Conservation (phyloP, 2,113 vertebrate genomes). For the Balaenoptera acutorostrata region DNA sequence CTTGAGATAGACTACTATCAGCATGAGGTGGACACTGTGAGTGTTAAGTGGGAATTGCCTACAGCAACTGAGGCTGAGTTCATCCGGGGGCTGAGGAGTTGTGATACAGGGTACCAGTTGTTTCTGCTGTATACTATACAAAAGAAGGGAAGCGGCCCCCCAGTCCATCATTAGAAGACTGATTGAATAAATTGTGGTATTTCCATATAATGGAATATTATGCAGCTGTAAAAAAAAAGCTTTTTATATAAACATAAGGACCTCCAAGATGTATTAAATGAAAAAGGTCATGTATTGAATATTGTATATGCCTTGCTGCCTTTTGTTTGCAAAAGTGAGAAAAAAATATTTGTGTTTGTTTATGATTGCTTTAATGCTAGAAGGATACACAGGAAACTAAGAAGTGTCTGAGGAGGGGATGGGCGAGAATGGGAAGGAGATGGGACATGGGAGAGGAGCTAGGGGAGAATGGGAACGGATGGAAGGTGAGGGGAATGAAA, state of each 20-base stretch:
- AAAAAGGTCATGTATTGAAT: not conserved
- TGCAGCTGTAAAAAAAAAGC: not conserved
- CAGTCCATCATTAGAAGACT: not conserved
- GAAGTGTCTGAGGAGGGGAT: not conserved
- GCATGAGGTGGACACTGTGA: not conserved
- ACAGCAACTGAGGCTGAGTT: not conserved
- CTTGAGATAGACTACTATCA: not conserved
- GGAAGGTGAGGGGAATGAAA: not conserved
- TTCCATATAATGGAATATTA: not conserved
- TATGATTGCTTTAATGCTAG: not conserved
- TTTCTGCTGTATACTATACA: not conserved
- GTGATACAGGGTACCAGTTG: not conserved
- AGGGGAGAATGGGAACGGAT: not conserved
- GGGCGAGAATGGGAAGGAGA: not conserved
- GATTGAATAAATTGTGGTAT: not conserved
- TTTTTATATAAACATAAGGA: not conserved
- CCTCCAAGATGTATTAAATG: not conserved
- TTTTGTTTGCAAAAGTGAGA: not conserved
- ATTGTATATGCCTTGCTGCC: not conserved
- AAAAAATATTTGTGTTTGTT: not conserved
- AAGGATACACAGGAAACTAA: not conserved
- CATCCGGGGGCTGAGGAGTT: not conserved
- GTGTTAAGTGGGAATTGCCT: not conserved
- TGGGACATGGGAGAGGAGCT: not conserved
- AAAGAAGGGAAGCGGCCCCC: not conserved